Conservation (phyloP, 2,113 vertebrate genomes). For the Plecturocebus donacophilus region DNA sequence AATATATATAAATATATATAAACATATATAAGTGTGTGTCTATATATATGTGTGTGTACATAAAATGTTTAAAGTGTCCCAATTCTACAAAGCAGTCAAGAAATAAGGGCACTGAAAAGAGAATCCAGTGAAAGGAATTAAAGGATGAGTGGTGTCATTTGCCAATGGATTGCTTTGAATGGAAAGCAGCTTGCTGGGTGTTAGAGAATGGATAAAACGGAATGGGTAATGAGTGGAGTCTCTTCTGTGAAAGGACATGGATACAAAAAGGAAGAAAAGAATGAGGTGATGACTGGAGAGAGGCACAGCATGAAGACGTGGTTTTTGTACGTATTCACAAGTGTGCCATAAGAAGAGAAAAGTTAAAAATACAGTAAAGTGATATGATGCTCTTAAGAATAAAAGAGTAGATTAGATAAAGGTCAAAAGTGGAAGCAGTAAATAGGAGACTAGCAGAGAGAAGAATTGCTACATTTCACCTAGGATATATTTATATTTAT, state of each 20-base stretch:
- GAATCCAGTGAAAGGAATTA: not conserved
- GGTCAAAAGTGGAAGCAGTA: not conserved
- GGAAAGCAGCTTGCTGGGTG: not conserved
- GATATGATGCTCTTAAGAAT: not conserved
- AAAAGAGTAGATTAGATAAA: not conserved
- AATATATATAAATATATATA: too few species aligned
- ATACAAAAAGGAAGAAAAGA: constrained; percentile 11
- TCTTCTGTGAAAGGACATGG: not conserved
- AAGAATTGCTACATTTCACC: not conserved
- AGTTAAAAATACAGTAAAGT: not conserved
- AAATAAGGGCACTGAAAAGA: not conserved
- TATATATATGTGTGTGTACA: not conserved
- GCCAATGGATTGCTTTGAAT: not conserved
- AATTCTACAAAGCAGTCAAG: not conserved
- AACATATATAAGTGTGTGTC: too few species aligned
- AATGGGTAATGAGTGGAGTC: not conserved
- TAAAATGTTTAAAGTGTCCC: not conserved
- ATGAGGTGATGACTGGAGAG: not conserved
- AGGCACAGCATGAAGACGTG: not conserved
- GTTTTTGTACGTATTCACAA: not conserved
- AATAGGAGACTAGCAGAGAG: not conserved
- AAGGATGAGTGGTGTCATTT: not conserved
- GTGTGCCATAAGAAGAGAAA: not conserved
- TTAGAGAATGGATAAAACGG: not conserved
- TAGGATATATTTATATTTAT: not conserved